Evolutionary conservation across 2,113 vertebrate species (phyloP).

Genomic region (Corythaixoides concolor): DNA sequence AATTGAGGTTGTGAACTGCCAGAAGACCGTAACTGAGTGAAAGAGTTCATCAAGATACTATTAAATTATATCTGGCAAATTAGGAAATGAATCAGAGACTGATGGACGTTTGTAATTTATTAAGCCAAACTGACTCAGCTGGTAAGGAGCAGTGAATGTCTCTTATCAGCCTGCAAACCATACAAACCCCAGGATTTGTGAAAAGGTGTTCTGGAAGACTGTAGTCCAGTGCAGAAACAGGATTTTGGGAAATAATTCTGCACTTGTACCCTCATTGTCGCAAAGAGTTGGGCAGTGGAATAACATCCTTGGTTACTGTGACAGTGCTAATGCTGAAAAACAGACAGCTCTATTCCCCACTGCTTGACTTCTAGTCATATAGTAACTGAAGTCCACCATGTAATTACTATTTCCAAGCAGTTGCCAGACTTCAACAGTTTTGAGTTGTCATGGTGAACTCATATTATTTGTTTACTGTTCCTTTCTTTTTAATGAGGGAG

Average conservation of each 20-base stretch:
- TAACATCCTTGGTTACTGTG: not conserved
- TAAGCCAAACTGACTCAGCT: not conserved
- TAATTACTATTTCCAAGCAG: not conserved
- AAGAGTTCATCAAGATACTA: not conserved
- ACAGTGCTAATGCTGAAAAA: not conserved
- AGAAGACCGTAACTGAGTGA: not conserved
- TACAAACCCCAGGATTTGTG: not conserved
- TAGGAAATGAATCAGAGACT: conserved; percentile 6
- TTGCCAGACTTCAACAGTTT: not conserved
- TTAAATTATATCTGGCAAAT: conserved; percentile 14
- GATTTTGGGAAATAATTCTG: not conserved
- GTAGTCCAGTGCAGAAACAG: not conserved
- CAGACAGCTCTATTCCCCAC: not conserved
- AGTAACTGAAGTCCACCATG: not conserved
- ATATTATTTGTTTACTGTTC: not conserved
- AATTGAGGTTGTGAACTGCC: not conserved
- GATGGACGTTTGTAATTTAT: conserved; percentile 7
- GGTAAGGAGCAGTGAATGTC: not conserved
- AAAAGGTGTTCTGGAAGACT: not conserved
- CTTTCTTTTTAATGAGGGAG: not conserved
- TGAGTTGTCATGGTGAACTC: not conserved
- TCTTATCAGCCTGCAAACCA: not conserved
- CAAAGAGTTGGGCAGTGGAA: not conserved
- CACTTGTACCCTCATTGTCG: not conserved
- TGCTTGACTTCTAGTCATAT: rapidly evolving